Conservation (phyloP, 2,113 vertebrate genomes). For the Todiramphus saurophagus region DNA sequence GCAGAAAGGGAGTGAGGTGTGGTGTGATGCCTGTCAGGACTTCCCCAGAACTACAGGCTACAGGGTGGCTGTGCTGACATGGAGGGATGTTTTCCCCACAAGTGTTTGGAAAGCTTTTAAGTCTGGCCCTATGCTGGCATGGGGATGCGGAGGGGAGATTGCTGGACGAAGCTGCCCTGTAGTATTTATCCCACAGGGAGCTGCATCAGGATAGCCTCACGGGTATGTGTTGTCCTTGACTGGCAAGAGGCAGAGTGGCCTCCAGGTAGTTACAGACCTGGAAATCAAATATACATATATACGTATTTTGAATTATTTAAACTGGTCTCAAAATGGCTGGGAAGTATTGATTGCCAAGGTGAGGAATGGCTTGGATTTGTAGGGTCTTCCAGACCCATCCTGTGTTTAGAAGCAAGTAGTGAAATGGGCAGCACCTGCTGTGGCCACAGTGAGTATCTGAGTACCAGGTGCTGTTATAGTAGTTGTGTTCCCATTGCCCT, state of each 20-base stretch:
- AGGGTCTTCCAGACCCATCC: neutral
- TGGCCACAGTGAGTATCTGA: too few relatives aligned
- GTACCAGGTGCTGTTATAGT: fast-evolving
- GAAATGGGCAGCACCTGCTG: neutral
- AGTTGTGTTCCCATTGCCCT: neutral
- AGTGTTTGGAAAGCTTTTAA: neutral
- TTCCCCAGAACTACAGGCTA: neutral
- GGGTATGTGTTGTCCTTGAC: neutral
- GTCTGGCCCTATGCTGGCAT: fast-evolving
- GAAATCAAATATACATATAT: neutral
- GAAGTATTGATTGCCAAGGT: neutral
- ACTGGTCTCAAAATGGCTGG: neutral
- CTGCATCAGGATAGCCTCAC: neutral
- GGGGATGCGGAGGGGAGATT: neutral
- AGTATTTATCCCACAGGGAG: neutral
- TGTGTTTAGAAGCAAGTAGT: fast-evolving
- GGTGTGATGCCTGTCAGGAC: neutral
- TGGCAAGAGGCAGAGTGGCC: neutral
- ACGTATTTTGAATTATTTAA: neutral
- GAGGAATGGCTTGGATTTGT: neutral
- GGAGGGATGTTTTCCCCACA: neutral
- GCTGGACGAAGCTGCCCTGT: neutral
- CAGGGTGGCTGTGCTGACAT: neutral
- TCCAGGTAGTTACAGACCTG: neutral
- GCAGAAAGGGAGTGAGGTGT: neutral